Evolutionary conservation across 2,888 invertebrate species (phyloP).

Genomic region (Actias luna): DNA sequence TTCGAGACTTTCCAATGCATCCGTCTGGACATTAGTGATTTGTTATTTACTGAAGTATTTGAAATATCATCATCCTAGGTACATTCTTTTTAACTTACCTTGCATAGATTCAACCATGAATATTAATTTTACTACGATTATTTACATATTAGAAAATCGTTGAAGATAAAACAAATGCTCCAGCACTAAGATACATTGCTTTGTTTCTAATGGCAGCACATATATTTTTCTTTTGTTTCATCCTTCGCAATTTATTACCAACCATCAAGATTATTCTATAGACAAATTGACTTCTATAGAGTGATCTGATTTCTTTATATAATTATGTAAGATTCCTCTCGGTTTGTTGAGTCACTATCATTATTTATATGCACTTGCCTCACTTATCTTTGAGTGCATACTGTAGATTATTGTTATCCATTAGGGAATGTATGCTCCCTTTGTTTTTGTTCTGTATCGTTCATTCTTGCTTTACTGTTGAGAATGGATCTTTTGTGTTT

Average conservation of each 20-base stretch:
- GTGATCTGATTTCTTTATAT: slow-evolving; percentile 17
- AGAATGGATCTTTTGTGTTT: slow-evolving; percentile 17
- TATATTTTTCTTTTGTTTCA: background rate
- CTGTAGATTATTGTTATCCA: slow-evolving; percentile 21
- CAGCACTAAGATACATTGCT: background rate
- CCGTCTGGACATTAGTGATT: background rate
- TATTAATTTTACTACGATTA: background rate
- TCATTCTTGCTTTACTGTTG: slow-evolving; percentile 15
- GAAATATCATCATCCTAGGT: background rate
- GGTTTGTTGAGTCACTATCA: slow-evolving; percentile 16
- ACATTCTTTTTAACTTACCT: background rate
- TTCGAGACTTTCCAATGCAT: background rate
- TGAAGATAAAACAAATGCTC: background rate
- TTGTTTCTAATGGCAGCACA: background rate
- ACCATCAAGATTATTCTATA: slow-evolving; percentile 10
- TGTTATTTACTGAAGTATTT: background rate
- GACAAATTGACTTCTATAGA: slow-evolving; percentile 11
- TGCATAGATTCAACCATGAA: background rate
- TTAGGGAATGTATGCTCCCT: slow-evolving; percentile 17
- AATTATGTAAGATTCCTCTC: slow-evolving; percentile 11
- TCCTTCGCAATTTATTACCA: slow-evolving; percentile 15
- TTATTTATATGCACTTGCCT: slow-evolving; percentile 17
- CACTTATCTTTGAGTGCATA: slow-evolving; percentile 16
- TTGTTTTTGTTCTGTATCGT: slow-evolving; percentile 19
- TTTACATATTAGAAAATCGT: background rate